A percentile compares a stretch with the other conserved stretches of the same genome.
These are phyloP conservation scores for Drosophila tripunctata DNA, from an alignment of 2,888 invertebrate genomes.

Conservation along the genomic window DNA sequence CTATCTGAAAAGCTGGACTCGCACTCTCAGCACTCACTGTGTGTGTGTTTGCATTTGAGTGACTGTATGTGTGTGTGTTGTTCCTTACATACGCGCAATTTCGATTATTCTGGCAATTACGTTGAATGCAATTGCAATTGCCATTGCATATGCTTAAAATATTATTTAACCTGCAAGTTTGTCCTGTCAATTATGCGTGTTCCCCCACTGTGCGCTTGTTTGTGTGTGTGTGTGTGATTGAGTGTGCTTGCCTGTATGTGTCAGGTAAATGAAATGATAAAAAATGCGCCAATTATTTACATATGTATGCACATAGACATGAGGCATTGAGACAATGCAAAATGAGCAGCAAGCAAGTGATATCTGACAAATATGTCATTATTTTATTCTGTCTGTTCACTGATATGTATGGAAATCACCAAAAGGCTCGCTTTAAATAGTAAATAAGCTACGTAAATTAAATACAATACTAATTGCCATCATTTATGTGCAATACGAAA, in stretches of 20 bases:
- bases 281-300: constrained; percentile 38
- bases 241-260: constrained; percentile 12
- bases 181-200: constrained; percentile 32
- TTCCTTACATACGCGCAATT: constrained; percentile 55
- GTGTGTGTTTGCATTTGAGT: constrained; percentile 1
- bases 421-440: neutral
- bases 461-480: too few relatives aligned
- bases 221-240: constrained; percentile 26
- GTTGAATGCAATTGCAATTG: constrained; percentile 51
- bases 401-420: neutral
- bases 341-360: constrained; percentile 15
- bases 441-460: neutral
- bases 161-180: constrained; percentile 55
- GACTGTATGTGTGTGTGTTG: constrained; percentile 24
- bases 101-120: constrained; percentile 73
- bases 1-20: constrained; percentile 50
- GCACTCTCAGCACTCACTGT: constrained; percentile 3
- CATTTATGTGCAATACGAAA: too few relatives aligned
- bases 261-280: constrained; percentile 30
- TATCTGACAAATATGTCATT: neutral
- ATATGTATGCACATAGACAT: constrained; percentile 18
- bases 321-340: constrained; percentile 19
- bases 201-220: constrained; percentile 16
- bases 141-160: constrained; percentile 58
- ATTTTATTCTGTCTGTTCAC: neutral